Conservation (phyloP, 1,140 invertebrate genomes). For the Callitettix versicolor region DNA sequence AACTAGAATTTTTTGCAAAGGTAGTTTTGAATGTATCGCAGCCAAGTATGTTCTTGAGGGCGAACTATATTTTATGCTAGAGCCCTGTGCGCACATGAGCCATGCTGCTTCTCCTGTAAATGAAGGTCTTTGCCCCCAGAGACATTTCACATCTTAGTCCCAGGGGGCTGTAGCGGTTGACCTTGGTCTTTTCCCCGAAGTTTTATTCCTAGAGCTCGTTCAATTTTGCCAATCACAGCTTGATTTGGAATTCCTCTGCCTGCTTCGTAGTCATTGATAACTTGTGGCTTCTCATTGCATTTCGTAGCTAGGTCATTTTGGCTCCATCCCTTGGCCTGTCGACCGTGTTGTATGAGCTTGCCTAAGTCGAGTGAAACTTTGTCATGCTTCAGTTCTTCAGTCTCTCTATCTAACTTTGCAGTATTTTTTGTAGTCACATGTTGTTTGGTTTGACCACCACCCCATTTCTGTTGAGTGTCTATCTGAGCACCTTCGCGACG, state of each 20-base stretch:
- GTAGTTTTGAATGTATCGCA: too few species aligned
- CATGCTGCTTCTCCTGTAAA: too few species aligned
- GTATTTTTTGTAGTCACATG: conserved; percentile 89
- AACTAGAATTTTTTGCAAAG: too few species aligned
- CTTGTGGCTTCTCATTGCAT: conserved; percentile 94
- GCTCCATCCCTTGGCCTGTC: conserved; percentile 81
- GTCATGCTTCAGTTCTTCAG: conserved; percentile 93
- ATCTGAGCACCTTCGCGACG: conserved; percentile 78
- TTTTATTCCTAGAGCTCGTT: conserved; percentile 67
- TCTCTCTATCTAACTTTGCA: conserved; percentile 93
- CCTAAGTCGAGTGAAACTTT: conserved; percentile 80
- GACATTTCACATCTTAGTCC: conserved; percentile 62
- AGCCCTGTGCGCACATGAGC: too few species aligned
- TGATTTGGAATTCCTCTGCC: conserved; percentile 93
- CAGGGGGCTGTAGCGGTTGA: conserved; percentile 66
- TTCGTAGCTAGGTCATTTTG: conserved; percentile 98
- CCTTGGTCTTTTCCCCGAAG: conserved; percentile 90
- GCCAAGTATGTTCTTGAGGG: too few species aligned
- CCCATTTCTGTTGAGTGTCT: conserved; percentile 93
- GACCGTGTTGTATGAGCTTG: conserved; percentile 87
- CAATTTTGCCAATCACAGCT: conserved; percentile 89
- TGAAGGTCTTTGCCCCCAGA: conserved; percentile 31
- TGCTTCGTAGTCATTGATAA: conserved; percentile 93
- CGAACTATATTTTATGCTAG: too few species aligned
- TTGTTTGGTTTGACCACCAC: conserved; percentile 90